Evolutionary conservation across 2,888 invertebrate species (phyloP), one percentile per base, ranked within the genome.

Genomic region (Tryphoninae sp.): DNA sequence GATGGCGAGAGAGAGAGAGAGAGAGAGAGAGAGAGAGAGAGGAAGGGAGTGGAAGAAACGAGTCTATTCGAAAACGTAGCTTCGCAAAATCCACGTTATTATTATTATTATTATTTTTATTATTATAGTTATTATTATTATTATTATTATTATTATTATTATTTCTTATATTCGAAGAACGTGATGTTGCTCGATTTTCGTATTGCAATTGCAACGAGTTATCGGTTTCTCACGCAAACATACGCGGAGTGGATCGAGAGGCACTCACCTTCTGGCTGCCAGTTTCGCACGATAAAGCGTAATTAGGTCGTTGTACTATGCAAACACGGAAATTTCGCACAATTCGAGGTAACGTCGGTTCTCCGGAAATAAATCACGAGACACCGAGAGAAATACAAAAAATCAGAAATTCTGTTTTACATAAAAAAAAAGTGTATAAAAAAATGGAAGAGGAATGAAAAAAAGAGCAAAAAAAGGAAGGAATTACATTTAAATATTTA

Each of bases 231-330:
- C 71, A 59, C n/a, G 23, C 2, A 61, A 33, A 40, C 71, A 49
- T 11, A 51, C n/a, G 1, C 49, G 8, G 26, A 13, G 26, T 26
- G 64, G 53, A 65, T 13, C 33, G 33, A 45, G 45, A 45, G 45
- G n/a, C 78, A 23, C 67, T 76, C 71, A 49, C 58, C 65, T 4
- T 11, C 59, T 59, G 58, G 67, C 78, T 79, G 75, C 59, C 22
- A 69, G 62, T 61, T 61, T 33, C 33, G 61, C 59, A 79, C 76
- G 82, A 82, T 82, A 82, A 78, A 78, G 75, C 67, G 67, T 76
- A 82, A 82, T 82, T 79, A 72, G 82, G 78, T 79, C 82, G 82
- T 72, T 71, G 67, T 75, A 33, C 4, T 69, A 74, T 74, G 69
- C 78, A 75, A 73, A 75, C 65, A 45, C 45, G 45, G 45, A 53